Evolutionary conservation across 2,113 vertebrate species (phyloP), one percentile per base, ranked within the genome.

Genomic region (Vulpes vulpes): DNA sequence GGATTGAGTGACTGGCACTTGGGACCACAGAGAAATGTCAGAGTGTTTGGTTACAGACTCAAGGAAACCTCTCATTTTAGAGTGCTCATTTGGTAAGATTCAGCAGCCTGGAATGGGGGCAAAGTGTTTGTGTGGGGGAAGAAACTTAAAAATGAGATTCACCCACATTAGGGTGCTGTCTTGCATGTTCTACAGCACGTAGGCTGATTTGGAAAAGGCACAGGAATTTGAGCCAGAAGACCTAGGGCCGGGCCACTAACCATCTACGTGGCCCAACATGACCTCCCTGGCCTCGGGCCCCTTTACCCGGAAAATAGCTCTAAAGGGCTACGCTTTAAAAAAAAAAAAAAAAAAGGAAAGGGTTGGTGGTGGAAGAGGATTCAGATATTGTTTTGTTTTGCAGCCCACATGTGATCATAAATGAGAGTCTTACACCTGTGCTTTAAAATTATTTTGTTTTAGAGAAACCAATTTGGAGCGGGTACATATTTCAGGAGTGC

Each of bases 61-160:
- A 96, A 98, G 96, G 95, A 97, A 98, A 95, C 96, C 82, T 97
- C 96, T 92, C 96, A 95, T 97, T 97, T 96, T 98, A 98, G 95
- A 97, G 92, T 82, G 57, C 82, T 96, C 95, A 80, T 94, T 98
- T 95, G 96, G 97, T 98, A 95, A 98, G 96, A 97, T 86, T 97
- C 97, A 96, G 97, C 93, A 82, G 80, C 89, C 67, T 97, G 95
- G 94, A 98, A 97, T 96, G 97, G 97, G 91, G 91, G 84, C 96
- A 97, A 93, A 97, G 93, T 96, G 87, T 96, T 88, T 69, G 84
- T 94, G 96, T 96, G 92, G 91, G 97, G 89, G 64, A 94, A 98
- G 81, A 51, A 97, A 84, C 93, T 94, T 96, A 89, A 85, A 97
- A 95, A 94, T 53, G 88, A 98, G 93, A 95, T 94, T 96, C 85